Conservation (phyloP, 2,113 vertebrate genomes). For the Calonectris borealis region DNA sequence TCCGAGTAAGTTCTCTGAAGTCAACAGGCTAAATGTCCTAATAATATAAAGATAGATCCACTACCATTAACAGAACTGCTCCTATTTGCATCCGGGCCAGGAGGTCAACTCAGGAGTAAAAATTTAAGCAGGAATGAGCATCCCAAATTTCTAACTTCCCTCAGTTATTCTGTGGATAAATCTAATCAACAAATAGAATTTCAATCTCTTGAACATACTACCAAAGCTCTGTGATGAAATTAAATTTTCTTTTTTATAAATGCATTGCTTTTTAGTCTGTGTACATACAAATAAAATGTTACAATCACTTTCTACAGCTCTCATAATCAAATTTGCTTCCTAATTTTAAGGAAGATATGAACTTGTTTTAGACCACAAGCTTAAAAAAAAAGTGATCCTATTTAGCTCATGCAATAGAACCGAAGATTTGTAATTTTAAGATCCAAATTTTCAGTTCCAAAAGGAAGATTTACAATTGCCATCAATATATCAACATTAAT, state of each 20-base stretch:
- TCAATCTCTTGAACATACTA: background rate
- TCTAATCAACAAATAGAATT: background rate
- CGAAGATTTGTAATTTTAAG: background rate
- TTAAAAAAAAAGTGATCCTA: background rate
- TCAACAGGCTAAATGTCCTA: constrained; percentile 11
- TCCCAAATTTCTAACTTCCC: background rate
- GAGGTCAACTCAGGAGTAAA: background rate
- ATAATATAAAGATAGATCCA: background rate
- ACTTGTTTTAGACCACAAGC: background rate
- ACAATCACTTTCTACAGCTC: background rate
- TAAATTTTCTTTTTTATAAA: background rate
- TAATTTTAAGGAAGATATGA: background rate
- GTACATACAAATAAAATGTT: background rate
- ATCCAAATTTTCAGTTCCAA: background rate
- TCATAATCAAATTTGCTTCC: background rate
- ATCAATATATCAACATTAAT: background rate
- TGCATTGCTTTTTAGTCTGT: background rate
- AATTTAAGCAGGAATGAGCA: background rate
- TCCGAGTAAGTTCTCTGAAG: background rate
- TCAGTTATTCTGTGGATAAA: background rate
- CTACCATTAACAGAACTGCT: background rate
- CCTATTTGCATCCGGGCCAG: background rate
- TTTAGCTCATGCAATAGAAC: background rate
- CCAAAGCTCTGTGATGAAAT: background rate
- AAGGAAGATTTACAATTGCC: background rate